These are phyloP conservation scores for Dendrolimus punctatus DNA, from an alignment of 1,140 invertebrate species.

Conservation along the genomic window DNA sequence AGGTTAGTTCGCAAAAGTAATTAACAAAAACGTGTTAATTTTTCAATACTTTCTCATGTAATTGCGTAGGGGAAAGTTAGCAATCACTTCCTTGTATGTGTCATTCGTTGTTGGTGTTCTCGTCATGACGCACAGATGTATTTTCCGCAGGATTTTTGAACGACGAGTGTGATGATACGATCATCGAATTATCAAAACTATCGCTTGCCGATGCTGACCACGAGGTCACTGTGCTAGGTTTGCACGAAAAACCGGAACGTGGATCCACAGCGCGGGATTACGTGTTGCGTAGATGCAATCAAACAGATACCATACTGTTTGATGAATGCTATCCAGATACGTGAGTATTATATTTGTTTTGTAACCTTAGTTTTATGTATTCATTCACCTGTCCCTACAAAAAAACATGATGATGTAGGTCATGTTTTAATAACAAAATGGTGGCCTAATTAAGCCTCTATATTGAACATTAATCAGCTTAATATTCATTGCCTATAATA, in stretches of 20 bases:
- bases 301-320: slow-evolving; percentile 75
- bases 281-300: slow-evolving; percentile 76
- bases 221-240: slow-evolving; percentile 52
- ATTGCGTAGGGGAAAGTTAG: slow-evolving; percentile 59
- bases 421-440: slow-evolving; percentile 31
- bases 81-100: slow-evolving; percentile 53
- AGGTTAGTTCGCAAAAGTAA: slow-evolving; percentile 38
- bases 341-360: slow-evolving; percentile 57
- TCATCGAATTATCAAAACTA: slow-evolving; percentile 65
- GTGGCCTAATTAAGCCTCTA: slow-evolving; percentile 20
- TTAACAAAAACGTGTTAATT: background rate
- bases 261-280: slow-evolving; percentile 67
- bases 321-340: slow-evolving; percentile 74
- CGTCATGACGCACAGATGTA: slow-evolving; percentile 10
- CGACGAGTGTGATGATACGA: slow-evolving; percentile 70
- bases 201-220: slow-evolving; percentile 58
- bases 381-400: background rate
- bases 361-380: background rate
- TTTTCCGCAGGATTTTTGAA: slow-evolving; percentile 65
- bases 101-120: slow-evolving; percentile 20
- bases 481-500: background rate
- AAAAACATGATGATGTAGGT: slow-evolving; percentile 23
- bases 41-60: background rate
- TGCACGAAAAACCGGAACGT: slow-evolving; percentile 46
- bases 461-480: background rate